A percentile compares a stretch with the other conserved stretches of the same genome.
Conservation (phyloP, 2,888 invertebrate species). For the Desoria tigrina region DNA sequence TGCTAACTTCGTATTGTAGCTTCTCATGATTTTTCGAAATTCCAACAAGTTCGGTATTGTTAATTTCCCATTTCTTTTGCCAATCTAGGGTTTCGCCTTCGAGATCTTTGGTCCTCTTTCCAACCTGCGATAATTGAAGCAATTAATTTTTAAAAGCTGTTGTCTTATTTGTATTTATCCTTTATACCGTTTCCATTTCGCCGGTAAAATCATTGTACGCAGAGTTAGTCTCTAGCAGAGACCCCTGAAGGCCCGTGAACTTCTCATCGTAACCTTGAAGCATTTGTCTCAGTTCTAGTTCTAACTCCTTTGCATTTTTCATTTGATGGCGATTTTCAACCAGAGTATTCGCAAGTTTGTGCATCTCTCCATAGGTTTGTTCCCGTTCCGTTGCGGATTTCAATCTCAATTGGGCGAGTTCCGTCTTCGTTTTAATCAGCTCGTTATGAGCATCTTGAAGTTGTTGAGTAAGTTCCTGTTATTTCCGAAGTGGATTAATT, state of each 20-base stretch:
- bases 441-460: constrained; percentile 42
- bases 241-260: constrained; percentile 44
- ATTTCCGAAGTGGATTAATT: neutral
- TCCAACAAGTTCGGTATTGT: constrained; percentile 35
- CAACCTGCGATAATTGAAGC: constrained; percentile 30
- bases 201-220: constrained; percentile 47
- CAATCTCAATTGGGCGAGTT: constrained; percentile 43
- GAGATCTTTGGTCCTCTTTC: constrained; percentile 39
- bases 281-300: constrained; percentile 41
- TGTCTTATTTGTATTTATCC: neutral
- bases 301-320: constrained; percentile 50
- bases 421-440: constrained; percentile 41
- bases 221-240: constrained; percentile 45
- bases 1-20: constrained; percentile 42
- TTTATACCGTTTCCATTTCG: constrained; percentile 49
- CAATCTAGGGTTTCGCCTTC: constrained; percentile 47
- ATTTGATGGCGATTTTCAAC: constrained; percentile 45
- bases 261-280: constrained; percentile 51
- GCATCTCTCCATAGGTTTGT: constrained; percentile 48
- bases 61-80: constrained; percentile 50
- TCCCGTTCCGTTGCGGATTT: constrained; percentile 47
- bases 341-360: constrained; percentile 42
- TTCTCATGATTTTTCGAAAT: constrained; percentile 44
- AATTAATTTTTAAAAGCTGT: constrained; percentile 6
- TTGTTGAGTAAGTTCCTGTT: constrained; percentile 28